phyloP scores from a whole-genome alignment of 2,113 vertebrate genomes.

The Prinia subflava region DNA sequence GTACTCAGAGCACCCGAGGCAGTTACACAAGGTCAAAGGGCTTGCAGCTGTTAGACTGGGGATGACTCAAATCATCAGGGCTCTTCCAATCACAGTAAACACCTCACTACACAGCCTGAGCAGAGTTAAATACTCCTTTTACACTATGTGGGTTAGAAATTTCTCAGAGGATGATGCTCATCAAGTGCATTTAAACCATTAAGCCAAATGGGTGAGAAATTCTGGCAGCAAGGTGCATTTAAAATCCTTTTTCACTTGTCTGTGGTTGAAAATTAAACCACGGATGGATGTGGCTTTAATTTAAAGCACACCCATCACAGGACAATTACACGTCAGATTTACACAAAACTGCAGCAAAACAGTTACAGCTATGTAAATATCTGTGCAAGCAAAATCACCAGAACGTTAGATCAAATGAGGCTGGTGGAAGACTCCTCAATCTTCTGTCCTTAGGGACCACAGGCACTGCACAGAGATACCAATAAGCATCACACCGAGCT shows the following conservation, averaged over 20 bases:
- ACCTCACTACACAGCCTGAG: background rate
- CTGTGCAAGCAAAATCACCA: background rate
- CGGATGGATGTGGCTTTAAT: background rate
- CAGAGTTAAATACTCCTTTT: background rate
- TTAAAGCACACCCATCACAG: background rate
- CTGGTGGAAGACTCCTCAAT: background rate
- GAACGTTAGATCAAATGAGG: background rate
- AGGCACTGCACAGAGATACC: background rate
- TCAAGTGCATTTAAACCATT: background rate
- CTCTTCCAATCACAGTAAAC: background rate
- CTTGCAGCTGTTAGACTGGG: background rate
- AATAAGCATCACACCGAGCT: background rate
- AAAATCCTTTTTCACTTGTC: background rate
- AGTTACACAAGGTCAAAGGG: background rate
- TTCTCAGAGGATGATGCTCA: background rate
- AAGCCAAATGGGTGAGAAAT: background rate
- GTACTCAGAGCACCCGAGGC: background rate
- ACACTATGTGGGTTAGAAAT: background rate
- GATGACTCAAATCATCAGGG: background rate
- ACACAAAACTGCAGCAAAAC: background rate
- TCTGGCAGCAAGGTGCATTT: background rate
- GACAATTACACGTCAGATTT: background rate
- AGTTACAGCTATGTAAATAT: background rate
- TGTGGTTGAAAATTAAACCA: background rate
- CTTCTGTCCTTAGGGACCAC: background rate